These are phyloP conservation scores for Sceliomorpha sp. DNA, from an alignment of 2,888 invertebrate species.

Conservation along the genomic window DNA sequence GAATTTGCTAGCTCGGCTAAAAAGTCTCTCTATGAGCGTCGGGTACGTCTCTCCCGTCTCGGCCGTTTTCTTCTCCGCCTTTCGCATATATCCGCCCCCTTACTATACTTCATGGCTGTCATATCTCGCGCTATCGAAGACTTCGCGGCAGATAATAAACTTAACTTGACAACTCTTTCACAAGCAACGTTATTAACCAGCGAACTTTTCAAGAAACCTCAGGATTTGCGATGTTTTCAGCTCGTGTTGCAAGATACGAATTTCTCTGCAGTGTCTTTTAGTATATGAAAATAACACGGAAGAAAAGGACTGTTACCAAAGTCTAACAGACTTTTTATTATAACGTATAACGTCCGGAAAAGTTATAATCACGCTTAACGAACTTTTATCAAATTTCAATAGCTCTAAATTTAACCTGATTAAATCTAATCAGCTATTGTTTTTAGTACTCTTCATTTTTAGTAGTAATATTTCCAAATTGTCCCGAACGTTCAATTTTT, in stretches of 20 bases:
- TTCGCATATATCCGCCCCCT: slow-evolving; percentile 1
- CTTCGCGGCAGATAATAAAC: slow-evolving; percentile 40
- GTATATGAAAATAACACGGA: too few species aligned
- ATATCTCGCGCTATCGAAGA: slow-evolving; percentile 23
- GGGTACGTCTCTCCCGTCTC: slow-evolving; percentile 2
- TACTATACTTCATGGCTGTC: slow-evolving; percentile 10
- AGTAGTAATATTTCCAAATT: too few species aligned
- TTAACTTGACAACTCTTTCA: slow-evolving; percentile 26
- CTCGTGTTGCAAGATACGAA: slow-evolving; percentile 9
- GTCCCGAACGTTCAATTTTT: too few species aligned
- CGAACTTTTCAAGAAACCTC: slow-evolving; percentile 23
- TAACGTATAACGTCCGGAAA: too few species aligned
- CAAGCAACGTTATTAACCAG: slow-evolving; percentile 35
- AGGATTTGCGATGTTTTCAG: slow-evolving; percentile 20
- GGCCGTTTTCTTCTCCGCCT: slow-evolving; percentile 2
- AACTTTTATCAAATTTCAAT: too few species aligned
- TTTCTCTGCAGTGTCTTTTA: not conserved
- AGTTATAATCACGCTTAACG: too few species aligned
- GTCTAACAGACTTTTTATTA: too few species aligned
- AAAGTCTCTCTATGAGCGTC: slow-evolving; percentile 20
- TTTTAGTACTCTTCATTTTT: too few species aligned
- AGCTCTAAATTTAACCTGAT: too few species aligned
- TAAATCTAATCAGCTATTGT: too few species aligned
- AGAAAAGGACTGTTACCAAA: too few species aligned
- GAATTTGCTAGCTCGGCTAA: slow-evolving; percentile 41